Evolutionary conservation across 2,797 vertebrate species (phyloP), one percentile per base, ranked within the genome.

Genomic region (Mormyrops boulengeri): DNA sequence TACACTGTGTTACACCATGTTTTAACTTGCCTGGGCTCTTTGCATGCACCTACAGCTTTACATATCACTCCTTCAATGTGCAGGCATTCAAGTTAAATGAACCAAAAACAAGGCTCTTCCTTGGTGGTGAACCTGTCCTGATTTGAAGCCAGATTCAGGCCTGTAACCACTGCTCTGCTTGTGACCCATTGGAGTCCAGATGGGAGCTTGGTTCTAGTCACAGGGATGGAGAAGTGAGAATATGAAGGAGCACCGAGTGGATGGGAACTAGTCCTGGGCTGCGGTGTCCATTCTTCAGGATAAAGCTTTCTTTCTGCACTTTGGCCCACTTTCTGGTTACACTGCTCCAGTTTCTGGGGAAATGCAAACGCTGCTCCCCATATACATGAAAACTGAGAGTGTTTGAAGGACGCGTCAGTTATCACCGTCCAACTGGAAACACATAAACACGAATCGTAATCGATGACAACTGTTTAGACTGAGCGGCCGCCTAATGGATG

Each of bases 321-420:
- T 93, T 91, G 90, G 91, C 2, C 82, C 34, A 55, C 92, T 90
- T 91, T 94, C 91, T 26, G 4, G 50, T 94, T 94, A 92, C 93
- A 89, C 90, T 19, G 92, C 86, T 89, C 12, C 53, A n/a, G 41
- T 88, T 90, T 91, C 90, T 91, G 89, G 14, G 88, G 89, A 91
- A 93, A 92, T 91, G 93, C 52, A 49, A 73, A 88, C 57, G 38
- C 86, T 47, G 86, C 57, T 88, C 53, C 34, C 87, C 87, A 49
- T 19, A n/a, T 66, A 88, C 11, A 34, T 9, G 87, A 66, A 62
- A 88, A 17, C 57, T 19, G 38, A 55, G 50, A 57, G 14, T 87
- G 30, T 87, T 34, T 60, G 85, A 87, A 17, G 30, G 85, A 19
- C 34, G 9, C 53, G 8, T 88, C 57, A 62, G 19, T 66, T 88